Conservation (phyloP, 2,888 invertebrate genomes). For the Nineta flava region DNA sequence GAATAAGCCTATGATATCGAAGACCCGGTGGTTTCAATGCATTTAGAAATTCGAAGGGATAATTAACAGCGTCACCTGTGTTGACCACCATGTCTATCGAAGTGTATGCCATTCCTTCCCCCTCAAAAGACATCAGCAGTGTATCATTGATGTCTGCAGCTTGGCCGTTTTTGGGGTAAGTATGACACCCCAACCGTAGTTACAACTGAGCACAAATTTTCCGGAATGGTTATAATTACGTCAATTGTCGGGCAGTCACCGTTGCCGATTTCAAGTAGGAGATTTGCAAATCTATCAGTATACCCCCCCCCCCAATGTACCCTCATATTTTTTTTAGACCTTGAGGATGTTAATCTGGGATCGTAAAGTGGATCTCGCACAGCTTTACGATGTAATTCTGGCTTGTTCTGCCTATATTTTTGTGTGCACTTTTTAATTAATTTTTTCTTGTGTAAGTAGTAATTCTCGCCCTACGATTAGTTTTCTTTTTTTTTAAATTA, state of each 20-base stretch:
- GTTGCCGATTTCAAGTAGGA: not conserved
- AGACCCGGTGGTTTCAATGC: slow-evolving; percentile 12
- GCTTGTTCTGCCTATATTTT: too few species aligned
- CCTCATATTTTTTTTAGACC: slow-evolving; percentile 6
- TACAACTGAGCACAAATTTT: not conserved
- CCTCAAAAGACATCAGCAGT: not conserved
- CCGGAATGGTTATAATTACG: not conserved
- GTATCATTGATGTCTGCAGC: not conserved
- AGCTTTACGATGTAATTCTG: too few species aligned
- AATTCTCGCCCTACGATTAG: too few species aligned
- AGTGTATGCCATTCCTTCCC: slow-evolving; percentile 4
- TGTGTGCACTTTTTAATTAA: too few species aligned
- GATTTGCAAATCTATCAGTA: not conserved
- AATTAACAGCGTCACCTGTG: slow-evolving; percentile 10
- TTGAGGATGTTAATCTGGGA: too few species aligned
- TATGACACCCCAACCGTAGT: slow-evolving; percentile 1
- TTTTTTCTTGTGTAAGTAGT: too few species aligned
- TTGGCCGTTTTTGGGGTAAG: slow-evolving; percentile 8
- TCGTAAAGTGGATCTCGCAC: too few species aligned
- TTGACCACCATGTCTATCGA: slow-evolving; percentile 11
- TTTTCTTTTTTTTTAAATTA: too few species aligned
- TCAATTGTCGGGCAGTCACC: not conserved
- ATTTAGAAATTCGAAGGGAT: slow-evolving; percentile 10
- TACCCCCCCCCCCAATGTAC: not conserved
- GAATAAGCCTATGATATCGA: too few species aligned